phyloP scores from a whole-genome alignment of 2,797 vertebrate species.

The Monodelphis domestica region DNA sequence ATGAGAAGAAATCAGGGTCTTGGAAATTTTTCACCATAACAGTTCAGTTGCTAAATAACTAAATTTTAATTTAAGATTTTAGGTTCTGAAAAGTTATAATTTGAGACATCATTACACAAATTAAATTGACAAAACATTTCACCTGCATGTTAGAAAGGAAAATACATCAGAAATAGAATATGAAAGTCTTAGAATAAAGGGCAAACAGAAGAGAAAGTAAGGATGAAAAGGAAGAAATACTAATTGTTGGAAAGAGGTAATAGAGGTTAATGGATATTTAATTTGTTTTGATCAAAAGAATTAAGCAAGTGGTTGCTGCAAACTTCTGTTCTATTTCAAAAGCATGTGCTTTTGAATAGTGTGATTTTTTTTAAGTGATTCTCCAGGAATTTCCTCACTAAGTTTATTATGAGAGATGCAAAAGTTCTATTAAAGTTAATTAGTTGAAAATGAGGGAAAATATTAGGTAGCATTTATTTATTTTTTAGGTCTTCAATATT shows the following conservation, averaged over 20 bases:
- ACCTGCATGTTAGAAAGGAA: neutral
- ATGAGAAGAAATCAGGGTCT: neutral
- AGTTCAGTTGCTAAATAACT: neutral
- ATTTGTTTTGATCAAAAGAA: neutral
- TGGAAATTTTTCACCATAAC: neutral
- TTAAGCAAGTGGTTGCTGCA: neutral
- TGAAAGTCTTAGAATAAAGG: neutral
- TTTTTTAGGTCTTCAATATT: no score
- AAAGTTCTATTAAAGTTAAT: neutral
- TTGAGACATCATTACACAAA: neutral
- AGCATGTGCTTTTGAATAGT: neutral
- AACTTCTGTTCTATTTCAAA: neutral
- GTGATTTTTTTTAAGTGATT: neutral
- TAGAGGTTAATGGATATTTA: no score
- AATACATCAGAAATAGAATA: neutral
- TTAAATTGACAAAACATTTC: neutral
- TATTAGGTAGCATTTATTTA: neutral
- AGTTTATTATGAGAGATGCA: neutral
- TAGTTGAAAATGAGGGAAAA: neutral
- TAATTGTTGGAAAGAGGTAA: neutral
- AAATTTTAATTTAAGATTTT: neutral
- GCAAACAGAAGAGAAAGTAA: neutral
- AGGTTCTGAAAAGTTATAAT: conserved; percentile 15
- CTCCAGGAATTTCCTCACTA: neutral
- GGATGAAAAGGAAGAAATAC: neutral